phyloP scores from a whole-genome alignment of 2,797 vertebrate species.

The Anniella stebbinsi region DNA sequence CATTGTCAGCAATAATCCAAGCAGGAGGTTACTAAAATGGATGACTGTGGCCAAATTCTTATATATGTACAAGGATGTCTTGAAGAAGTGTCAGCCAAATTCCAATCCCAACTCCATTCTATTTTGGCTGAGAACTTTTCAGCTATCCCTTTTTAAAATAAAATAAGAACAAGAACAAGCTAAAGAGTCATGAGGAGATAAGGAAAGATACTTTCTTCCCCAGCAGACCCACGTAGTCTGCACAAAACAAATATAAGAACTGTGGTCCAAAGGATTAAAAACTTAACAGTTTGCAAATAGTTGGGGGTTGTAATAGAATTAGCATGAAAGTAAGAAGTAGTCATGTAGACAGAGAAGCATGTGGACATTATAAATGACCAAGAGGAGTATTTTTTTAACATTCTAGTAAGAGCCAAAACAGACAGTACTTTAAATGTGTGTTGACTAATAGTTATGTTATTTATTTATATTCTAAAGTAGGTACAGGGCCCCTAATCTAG shows the following conservation, averaged over 20 bases:
- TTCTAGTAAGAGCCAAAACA: background rate
- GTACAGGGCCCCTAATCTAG: no score
- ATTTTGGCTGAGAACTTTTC: background rate
- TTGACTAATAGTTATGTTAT: no score
- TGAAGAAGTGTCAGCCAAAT: background rate
- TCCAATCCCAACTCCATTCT: background rate
- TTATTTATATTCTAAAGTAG: no score
- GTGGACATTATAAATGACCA: background rate
- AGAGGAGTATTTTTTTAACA: background rate
- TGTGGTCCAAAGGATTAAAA: no score
- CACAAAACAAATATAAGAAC: background rate
- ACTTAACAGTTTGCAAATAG: background rate
- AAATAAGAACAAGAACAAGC: background rate
- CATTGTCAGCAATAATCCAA: background rate
- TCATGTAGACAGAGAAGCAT: background rate
- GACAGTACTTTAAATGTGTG: no score
- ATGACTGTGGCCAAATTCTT: background rate
- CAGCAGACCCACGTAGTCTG: background rate
- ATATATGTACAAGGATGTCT: no score
- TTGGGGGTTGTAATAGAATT: background rate
- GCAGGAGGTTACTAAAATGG: background rate
- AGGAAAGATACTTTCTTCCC: background rate
- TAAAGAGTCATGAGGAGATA: background rate
- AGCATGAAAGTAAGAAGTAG: background rate
- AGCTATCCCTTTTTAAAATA: no score